Evolutionary conservation across 2,113 vertebrate genomes (phyloP), one percentile per base, ranked within the genome.

Genomic region (Jacana jacana): DNA sequence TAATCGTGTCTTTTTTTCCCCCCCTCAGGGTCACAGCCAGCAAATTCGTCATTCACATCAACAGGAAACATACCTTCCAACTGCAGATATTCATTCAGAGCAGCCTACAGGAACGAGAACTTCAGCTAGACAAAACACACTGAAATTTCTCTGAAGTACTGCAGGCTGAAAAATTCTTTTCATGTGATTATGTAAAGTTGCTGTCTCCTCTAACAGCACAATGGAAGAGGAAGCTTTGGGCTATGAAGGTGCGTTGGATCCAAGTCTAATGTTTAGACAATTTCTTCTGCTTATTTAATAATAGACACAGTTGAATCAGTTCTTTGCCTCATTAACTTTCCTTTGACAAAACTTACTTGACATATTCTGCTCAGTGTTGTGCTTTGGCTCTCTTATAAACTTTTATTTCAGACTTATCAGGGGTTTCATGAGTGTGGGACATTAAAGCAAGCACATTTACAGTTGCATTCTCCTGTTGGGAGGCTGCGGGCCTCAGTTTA

Each of bases 281-380:
- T 77, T 94, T 91, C 71, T 89, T 93, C 85, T 89, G 78, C 94
- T 96, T 95, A 84, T 96, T 91, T 93, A 91, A 44, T 82, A 93
- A 89, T 77, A 86, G 94, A 96, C 17, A 46, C 7, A 57, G 77
- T 49, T 85, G 72, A 89, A 86, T 73, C 71, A 75, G 73, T 81
- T 81, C 69, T 89, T 68, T 88, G 61, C 70, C 68, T 95, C 71
- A 33, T 80, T 91, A 79, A 71, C 40, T 80, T 94, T 76, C 72
- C 91, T 85, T 96, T 79, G 90, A 89, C 80, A 42, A 42, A 95
- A 89, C 65, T 75, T 39, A 64, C 46, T 95, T 79, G 91, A 65
- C 80, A 42, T 48, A 82, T 39, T 63, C 70, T 79, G 57, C 49
- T 94, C 83, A 54, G 33, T 70, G 44, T 65, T 52, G 14, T 48